Conservation (phyloP, 2,797 vertebrate species). For the Gadopsis bispinosus region DNA sequence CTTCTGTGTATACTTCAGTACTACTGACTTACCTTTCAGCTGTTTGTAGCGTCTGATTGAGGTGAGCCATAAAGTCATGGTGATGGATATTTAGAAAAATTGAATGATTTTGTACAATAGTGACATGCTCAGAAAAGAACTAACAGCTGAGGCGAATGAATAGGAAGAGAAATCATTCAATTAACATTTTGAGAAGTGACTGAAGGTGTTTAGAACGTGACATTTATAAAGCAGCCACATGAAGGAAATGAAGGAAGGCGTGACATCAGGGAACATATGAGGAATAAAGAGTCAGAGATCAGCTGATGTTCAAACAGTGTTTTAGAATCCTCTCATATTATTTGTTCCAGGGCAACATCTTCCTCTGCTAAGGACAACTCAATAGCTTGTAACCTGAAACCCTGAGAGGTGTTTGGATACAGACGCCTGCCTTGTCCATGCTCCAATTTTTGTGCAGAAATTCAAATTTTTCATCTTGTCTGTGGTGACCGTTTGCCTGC, state of each 20-base stretch:
- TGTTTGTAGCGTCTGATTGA: background rate
- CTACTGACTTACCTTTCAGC: constrained; percentile 7
- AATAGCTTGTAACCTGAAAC: background rate
- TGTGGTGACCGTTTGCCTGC: background rate
- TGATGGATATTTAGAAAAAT: background rate
- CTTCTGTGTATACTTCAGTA: background rate
- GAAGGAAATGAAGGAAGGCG: background rate
- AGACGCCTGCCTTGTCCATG: background rate
- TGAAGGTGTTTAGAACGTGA: background rate
- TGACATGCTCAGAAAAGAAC: background rate
- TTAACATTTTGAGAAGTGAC: background rate
- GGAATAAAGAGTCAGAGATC: background rate
- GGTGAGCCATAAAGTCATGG: background rate
- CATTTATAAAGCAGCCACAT: background rate
- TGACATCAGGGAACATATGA: background rate
- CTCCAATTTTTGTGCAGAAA: too few relatives aligned
- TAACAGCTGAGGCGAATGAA: background rate
- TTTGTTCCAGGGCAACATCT: background rate
- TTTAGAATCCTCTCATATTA: background rate
- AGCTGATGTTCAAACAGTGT: background rate
- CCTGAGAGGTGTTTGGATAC: background rate
- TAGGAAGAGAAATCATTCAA: background rate
- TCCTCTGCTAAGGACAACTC: background rate
- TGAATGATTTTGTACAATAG: background rate
- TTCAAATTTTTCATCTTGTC: background rate